phyloP scores from a whole-genome alignment of 1,140 invertebrate genomes.

The Hyles vespertilio region DNA sequence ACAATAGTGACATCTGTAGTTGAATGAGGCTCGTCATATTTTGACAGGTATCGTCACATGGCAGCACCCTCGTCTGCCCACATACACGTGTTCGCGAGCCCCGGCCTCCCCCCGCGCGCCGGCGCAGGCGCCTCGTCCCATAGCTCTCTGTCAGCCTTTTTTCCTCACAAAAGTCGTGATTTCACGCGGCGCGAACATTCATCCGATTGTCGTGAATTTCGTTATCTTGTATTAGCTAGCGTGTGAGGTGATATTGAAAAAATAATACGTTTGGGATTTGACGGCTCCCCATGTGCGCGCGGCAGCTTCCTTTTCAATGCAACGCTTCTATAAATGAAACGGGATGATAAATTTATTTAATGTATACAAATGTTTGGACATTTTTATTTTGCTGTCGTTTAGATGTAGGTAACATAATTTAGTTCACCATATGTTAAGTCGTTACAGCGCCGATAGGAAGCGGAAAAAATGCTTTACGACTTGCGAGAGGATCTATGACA shows the following conservation, averaged over 20 bases:
- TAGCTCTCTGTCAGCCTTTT: conserved; percentile 30
- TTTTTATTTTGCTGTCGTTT: conserved; percentile 73
- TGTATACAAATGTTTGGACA: conserved; percentile 76
- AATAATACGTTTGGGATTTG: conserved; percentile 71
- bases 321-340: conserved; percentile 52
- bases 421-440: conserved; percentile 70
- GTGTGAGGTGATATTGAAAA: conserved; percentile 64
- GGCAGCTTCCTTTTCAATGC: conserved; percentile 67
- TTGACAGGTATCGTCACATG: conserved; percentile 64
- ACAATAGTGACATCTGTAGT: conserved; percentile 69
- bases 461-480: conserved; percentile 69
- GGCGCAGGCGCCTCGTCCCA: conserved; percentile 11
- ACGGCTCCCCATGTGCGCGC: conserved; percentile 64
- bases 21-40: conserved; percentile 66
- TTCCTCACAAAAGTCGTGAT: conserved; percentile 61
- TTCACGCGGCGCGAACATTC: conserved; percentile 71
- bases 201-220: conserved; percentile 64
- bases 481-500: conserved; percentile 60
- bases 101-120: conserved; percentile 26
- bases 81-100: conserved; percentile 58
- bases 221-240: conserved; percentile 63
- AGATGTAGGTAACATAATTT: conserved; percentile 72
- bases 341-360: conserved; percentile 74
- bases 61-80: conserved; percentile 58
- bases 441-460: conserved; percentile 63